Evolutionary conservation across 2,797 vertebrate genomes (phyloP), one percentile per base, ranked within the genome.

Genomic region (Cyprinella venusta): DNA sequence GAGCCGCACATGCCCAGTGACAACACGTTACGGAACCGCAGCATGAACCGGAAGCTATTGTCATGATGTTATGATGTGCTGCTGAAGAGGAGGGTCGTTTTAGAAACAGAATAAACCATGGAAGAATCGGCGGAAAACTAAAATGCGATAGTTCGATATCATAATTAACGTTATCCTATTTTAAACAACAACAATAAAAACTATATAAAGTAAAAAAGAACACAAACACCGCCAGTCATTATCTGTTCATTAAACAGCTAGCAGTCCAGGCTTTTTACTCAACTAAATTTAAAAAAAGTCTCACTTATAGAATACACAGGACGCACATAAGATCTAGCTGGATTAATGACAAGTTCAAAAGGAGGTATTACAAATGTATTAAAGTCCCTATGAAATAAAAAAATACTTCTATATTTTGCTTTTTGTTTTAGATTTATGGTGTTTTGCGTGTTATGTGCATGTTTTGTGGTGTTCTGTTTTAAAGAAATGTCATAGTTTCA

Each of bases 121-220:
- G 15, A 0, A 8, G 2, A 12, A 61, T 0, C 18, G 5, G 36
- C 12, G 4, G 2, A 0, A 0, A 2, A 4, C 6, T 16, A 36
- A 61, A 61, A 19, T 45, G 10, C 12, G 10, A 13, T 45, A 4
- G 42, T 45, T 45, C 42, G 3, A 13, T 4, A 45, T 45, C 12
- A 45, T 45, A 45, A 13, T 13, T n/a, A n/a, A n/a, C n/a, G n/a
- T n/a, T 0, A 45, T 45, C 42, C 12, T 4, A 45, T 45, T 45
- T 3, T 12, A 42, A 42, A 45, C 42, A 42, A 40, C 12, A 42
- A 42, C 3, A 12, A 42, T 42, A 42, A 42, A 42, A 42, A 12
- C 3, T 0, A 4, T 42, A 42, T 12, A 42, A 4, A 42, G 10
- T 12, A 12, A 10, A 42, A 3, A 0, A 42, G 10, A 42, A 12